phyloP scores from a whole-genome alignment of 2,888 invertebrate species.

The Melanostoma mellinum region DNA sequence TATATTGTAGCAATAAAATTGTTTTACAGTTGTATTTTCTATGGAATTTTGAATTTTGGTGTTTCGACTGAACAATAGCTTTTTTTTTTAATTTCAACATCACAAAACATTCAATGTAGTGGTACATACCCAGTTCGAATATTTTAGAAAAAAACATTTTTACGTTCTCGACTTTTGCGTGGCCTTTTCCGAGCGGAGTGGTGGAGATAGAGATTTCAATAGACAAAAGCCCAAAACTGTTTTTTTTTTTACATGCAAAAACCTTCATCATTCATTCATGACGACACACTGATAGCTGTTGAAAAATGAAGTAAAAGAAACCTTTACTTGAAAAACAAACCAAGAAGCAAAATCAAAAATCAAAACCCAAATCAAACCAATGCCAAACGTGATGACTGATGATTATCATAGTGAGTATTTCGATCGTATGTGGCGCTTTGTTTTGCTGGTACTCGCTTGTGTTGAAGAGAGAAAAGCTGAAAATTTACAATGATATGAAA shows the following conservation, averaged over 20 bases:
- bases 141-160: constrained; percentile 23
- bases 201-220: constrained; percentile 18
- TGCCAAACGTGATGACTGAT: not conserved
- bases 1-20: constrained; percentile 36
- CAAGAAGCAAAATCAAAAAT: constrained; percentile 25
- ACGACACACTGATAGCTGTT: constrained; percentile 23
- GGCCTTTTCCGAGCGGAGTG: constrained; percentile 26
- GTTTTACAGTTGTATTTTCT: constrained; percentile 46
- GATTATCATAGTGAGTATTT: no score
- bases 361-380: not conserved
- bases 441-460: not conserved
- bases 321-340: constrained; percentile 10
- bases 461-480: not conserved
- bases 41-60: constrained; percentile 65
- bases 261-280: constrained; percentile 29
- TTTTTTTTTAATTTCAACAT: constrained; percentile 48
- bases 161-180: constrained; percentile 15
- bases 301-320: constrained; percentile 34
- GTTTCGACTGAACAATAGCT: constrained; percentile 40
- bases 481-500: not conserved
- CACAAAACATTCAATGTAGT: constrained; percentile 68
- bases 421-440: no score
- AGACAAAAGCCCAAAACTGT: constrained; percentile 5
- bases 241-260: constrained; percentile 39
- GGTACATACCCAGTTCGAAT: constrained; percentile 69